These are phyloP conservation scores for Rhadinocentrus ornatus DNA, from an alignment of 2,797 vertebrate genomes.

Conservation along the genomic window DNA sequence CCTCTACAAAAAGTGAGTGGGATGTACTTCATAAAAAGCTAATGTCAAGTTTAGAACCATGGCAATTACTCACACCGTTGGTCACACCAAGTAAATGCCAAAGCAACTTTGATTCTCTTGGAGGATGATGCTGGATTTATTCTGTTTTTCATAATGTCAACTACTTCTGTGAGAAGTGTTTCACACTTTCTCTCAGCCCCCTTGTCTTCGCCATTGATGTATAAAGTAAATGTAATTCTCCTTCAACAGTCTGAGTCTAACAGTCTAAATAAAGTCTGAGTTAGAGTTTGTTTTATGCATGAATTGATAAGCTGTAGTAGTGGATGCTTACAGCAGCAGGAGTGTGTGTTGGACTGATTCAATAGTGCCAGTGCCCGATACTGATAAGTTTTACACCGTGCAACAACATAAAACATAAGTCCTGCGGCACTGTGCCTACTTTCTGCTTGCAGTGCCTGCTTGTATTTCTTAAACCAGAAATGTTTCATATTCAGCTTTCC, in stretches of 20 bases:
- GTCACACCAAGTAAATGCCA: slow-evolving; percentile 37
- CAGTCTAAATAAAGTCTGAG: neutral
- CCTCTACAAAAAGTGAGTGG: slow-evolving; percentile 96
- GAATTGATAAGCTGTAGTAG: neutral
- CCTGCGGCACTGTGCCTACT: neutral
- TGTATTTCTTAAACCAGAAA: slow-evolving; percentile 5
- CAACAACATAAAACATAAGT: slow-evolving; percentile 9
- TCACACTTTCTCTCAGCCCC: slow-evolving; percentile 3
- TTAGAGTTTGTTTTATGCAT: neutral
- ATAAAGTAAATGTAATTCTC: neutral
- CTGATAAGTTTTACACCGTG: neutral
- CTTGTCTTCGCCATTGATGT: neutral
- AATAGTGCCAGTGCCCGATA: neutral
- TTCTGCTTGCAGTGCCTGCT: slow-evolving; percentile 21
- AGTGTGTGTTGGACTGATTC: neutral
- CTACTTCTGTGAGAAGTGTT: slow-evolving; percentile 12
- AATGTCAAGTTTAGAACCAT: slow-evolving; percentile 24
- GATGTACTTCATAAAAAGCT: slow-evolving; percentile 21
- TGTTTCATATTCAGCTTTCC: slow-evolving; percentile 22
- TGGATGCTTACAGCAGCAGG: neutral
- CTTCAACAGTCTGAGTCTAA: neutral
- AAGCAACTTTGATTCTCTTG: slow-evolving; percentile 30
- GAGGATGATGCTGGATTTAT: slow-evolving; percentile 25
- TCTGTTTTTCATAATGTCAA: slow-evolving; percentile 22
- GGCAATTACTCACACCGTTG: slow-evolving; percentile 15